phyloP scores from a whole-genome alignment of 1,140 invertebrate species.

The Bombus ignitus region DNA sequence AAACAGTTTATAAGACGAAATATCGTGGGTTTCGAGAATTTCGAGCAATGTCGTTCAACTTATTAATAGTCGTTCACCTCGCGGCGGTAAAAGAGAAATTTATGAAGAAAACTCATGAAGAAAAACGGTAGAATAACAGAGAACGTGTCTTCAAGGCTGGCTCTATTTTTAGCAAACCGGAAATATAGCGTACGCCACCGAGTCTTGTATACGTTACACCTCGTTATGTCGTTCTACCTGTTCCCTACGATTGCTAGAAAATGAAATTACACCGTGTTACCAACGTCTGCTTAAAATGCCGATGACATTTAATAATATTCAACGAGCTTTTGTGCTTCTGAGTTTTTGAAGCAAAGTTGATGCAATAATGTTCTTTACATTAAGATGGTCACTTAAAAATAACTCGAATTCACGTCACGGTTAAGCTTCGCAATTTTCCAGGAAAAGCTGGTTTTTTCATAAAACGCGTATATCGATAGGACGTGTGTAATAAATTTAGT shows the following conservation, averaged over 20 bases:
- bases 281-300: not conserved
- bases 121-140: conserved; percentile 44
- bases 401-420: conserved; percentile 19
- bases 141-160: conserved; percentile 43
- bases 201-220: conserved; percentile 1
- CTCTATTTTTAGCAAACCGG: conserved; percentile 56
- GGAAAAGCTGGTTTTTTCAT: not conserved
- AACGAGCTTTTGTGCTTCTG: not conserved
- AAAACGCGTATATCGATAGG: no score
- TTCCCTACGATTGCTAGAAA: not conserved
- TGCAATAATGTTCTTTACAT: conserved; percentile 6
- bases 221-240: conserved; percentile 28
- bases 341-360: not conserved
- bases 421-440: not conserved
- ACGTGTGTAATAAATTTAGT: not conserved
- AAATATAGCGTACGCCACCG: conserved; percentile 24
- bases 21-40: not conserved
- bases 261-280: no score
- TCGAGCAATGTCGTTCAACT: conserved; percentile 25
- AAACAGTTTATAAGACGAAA: not conserved
- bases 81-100: not conserved
- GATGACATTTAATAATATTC: not conserved
- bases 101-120: conserved; percentile 26
- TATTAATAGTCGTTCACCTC: conserved; percentile 42
- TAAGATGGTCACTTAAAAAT: conserved; percentile 26